These are phyloP conservation scores for Drepana falcataria DNA, from an alignment of 2,888 invertebrate genomes.

Conservation along the genomic window DNA sequence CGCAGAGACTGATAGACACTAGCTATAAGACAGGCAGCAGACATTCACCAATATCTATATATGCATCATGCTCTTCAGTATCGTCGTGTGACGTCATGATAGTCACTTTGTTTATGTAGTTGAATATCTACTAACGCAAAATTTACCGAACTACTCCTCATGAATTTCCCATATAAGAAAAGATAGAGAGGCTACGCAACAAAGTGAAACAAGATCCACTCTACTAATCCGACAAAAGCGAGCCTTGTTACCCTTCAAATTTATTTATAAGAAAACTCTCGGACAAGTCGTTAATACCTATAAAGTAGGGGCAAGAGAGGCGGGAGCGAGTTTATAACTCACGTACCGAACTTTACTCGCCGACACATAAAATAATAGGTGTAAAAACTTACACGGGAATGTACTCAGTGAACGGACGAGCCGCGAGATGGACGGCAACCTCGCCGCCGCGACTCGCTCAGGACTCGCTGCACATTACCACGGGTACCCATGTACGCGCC, in stretches of 20 bases:
- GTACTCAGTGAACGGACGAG: conserved; percentile 75
- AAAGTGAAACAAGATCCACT: conserved; percentile 79
- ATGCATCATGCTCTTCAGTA: too few relatives aligned
- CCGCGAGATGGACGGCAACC: conserved; percentile 67
- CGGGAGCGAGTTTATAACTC: conserved; percentile 79
- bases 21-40: too few relatives aligned
- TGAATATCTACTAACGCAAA: conserved; percentile 38
- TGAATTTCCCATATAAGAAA: conserved; percentile 64
- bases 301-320: conserved; percentile 79
- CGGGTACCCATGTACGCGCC: conserved; percentile 22
- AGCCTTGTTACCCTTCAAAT: conserved; percentile 79
- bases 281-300: conserved; percentile 80
- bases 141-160: conserved; percentile 38
- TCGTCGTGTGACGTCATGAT: background rate
- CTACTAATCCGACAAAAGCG: conserved; percentile 79
- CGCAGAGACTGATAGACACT: too few relatives aligned
- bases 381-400: conserved; percentile 79
- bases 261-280: conserved; percentile 80
- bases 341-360: conserved; percentile 79
- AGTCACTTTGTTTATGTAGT: conserved; percentile 3
- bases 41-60: too few relatives aligned
- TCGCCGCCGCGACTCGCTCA: conserved; percentile 21
- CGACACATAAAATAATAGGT: conserved; percentile 80
- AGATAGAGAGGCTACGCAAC: conserved; percentile 70
- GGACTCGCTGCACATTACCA: conserved; percentile 20